A percentile compares a stretch with the other conserved stretches of the same genome.
Conservation (phyloP, 1,140 invertebrate genomes). For the Dryas iulia region DNA sequence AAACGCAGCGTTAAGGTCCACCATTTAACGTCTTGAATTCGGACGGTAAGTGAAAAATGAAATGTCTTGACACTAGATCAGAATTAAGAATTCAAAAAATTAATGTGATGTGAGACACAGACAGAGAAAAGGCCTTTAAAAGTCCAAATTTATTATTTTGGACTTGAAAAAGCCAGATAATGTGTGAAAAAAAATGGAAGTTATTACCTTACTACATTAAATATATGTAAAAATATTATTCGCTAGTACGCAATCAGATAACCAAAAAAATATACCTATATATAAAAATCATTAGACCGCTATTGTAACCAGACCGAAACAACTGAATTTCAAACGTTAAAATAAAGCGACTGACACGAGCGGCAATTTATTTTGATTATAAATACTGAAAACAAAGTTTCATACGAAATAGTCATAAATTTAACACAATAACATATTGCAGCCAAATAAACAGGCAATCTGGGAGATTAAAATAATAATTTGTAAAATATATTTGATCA, state of each 20-base stretch:
- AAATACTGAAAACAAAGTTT: background rate
- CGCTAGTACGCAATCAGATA: background rate
- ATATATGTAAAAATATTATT: background rate
- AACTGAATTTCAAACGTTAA: background rate
- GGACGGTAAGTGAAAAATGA: no score
- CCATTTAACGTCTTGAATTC: no score
- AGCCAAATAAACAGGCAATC: background rate
- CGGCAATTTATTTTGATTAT: background rate
- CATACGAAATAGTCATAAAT: background rate
- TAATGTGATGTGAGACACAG: no score
- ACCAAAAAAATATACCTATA: background rate
- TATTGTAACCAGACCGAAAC: background rate
- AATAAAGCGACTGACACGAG: background rate
- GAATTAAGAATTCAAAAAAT: no score
- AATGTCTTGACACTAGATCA: no score
- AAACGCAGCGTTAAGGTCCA: no score
- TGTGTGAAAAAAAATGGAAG: no score
- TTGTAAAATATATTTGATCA: background rate
- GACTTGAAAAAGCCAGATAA: no score
- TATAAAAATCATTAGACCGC: background rate
- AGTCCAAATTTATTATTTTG: no score
- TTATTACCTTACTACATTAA: no score
- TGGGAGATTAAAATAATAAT: conserved; percentile 6
- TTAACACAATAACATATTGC: background rate
- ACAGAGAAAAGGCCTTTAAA: no score